Conservation (phyloP, 2,888 invertebrate species). For the Melieria omissa region DNA sequence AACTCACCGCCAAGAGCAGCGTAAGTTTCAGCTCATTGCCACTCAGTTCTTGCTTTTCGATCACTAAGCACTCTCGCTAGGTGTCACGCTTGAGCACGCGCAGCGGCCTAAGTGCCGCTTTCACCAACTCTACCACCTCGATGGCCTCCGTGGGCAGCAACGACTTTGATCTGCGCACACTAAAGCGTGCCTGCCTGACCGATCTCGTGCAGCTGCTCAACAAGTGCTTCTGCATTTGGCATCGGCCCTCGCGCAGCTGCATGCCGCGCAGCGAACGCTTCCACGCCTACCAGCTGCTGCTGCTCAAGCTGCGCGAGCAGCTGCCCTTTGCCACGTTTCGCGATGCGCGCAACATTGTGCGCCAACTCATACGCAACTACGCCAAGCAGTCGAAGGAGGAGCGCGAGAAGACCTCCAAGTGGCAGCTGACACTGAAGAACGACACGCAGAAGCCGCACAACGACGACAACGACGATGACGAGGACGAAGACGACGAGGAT, state of each 20-base stretch:
- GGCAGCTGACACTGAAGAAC: neutral
- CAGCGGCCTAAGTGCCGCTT: neutral
- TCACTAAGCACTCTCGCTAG: neutral
- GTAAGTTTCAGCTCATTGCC: slow-evolving; percentile 9
- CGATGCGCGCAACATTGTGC: slow-evolving; percentile 37
- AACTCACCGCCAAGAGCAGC: slow-evolving; percentile 10
- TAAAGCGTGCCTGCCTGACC: slow-evolving; percentile 15
- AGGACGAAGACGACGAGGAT: neutral
- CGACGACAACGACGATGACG: neutral
- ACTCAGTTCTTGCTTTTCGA: neutral
- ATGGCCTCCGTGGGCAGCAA: neutral
- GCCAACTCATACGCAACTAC: slow-evolving; percentile 28
- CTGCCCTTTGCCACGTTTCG: slow-evolving; percentile 26
- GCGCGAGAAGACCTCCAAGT: neutral
- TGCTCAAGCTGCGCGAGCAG: slow-evolving; percentile 26
- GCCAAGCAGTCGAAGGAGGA: neutral
- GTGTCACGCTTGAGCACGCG: slow-evolving; percentile 12
- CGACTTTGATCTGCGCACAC: slow-evolving; percentile 6
- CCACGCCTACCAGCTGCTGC: slow-evolving; percentile 29
- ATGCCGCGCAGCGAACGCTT: slow-evolving; percentile 29
- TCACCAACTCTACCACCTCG: slow-evolving; percentile 9
- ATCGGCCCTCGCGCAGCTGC: slow-evolving; percentile 27
- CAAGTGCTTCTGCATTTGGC: slow-evolving; percentile 38
- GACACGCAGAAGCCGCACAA: neutral
- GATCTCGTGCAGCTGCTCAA: slow-evolving; percentile 28